Evolutionary conservation across 2,888 invertebrate genomes (phyloP), one percentile per base, ranked within the genome.

Genomic region (Aphrophora alni): DNA sequence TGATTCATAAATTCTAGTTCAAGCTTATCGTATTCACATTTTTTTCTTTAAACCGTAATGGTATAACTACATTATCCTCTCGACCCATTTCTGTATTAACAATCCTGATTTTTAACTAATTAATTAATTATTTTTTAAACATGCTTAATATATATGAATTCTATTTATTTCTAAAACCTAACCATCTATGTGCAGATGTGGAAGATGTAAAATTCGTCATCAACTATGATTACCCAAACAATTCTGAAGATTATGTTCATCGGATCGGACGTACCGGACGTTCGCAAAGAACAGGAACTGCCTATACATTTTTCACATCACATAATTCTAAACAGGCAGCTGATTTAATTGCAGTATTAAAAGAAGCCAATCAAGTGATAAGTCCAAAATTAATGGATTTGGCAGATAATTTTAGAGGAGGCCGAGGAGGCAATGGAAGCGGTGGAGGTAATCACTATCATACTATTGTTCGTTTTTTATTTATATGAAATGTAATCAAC

Each of bases 261-360:
- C 90, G 93, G 38, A 94, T 94, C 86, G 93, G 93, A 1, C 90
- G 93, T 79, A 93, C 93, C 75, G 93, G 92, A 12, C 89, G 93
- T 75, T 89, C 91, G 33, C 91, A 91, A 84, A 91, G 91, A 85
- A 92, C 91, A 27, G 93, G 92, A 80, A 93, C 98, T 0, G 98
- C 98, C 0, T 98, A 98, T 89, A 98, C 98, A 14, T 95, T 98
- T 88, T 98, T 98, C 89, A 98, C 98, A 2, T 94, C 94, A 0
- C 92, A 92, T 84, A 98, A 98, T 89, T 92, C 94, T 33, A 95
- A 95, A 85, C 97, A 98, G 91, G 98, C 98, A 4, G 92, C 92
- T 86, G 98, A 98, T 89, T 90, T 98, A 87, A 94, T 98, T 86
- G 93, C 95, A 84, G 97, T 98, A 74, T 90, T 98, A 82, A 93